Evolutionary conservation across 92 coral and sea anemone species (phyloP), one percentile per base, ranked within the genome.

Genomic region (Metridium senile): DNA sequence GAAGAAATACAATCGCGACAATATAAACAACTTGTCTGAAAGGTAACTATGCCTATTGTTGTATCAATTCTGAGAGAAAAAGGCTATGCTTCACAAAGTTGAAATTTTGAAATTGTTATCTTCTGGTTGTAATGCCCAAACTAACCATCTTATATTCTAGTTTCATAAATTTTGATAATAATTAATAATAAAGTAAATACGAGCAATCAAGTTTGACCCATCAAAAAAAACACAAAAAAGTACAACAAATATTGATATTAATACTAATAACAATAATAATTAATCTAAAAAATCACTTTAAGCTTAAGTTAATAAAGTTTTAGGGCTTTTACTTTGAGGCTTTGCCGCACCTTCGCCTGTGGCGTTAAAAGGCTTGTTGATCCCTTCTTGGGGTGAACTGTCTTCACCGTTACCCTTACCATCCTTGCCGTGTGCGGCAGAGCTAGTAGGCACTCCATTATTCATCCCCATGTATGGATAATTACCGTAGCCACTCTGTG

Each of bases 381-480:
- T 34, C 21, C 51, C 79, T 58, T 71, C 65, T 22, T 62, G 68
- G 29, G 76, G 53, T 11, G 54, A 31, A 47, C 56, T 25, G 20
- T 56, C 78, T n/a, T 58, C 78, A 0, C 67, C 68, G 9, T 23
- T 47, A 7, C 35, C 19, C 21, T 45, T 46, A 33, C 53, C 22
- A 19, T 73, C 78, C 29, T 56, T 72, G 39, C 28, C 28, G 73
- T 33, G 39, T 71, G 31, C 76, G 71, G 71, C n/a, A 9, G 69
- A n/a, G 10, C 34, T 16, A 6, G 70, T 66, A 25, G 76, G 33
- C 33, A 67, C 70, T 13, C 84, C 84, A 29, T 79, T 79, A 58
- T 79, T 79, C 18, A 79, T 23, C 58, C 84, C 84, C 49, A 79
- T 25, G 31, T 56, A 79, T 33, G 67, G 67, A n/a, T 54, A 58